Percentiles rank a stretch among this genome's conserved stretches.
Evolutionary conservation across 2,888 invertebrate species (phyloP).

Genomic region (Cabera pusaria): DNA sequence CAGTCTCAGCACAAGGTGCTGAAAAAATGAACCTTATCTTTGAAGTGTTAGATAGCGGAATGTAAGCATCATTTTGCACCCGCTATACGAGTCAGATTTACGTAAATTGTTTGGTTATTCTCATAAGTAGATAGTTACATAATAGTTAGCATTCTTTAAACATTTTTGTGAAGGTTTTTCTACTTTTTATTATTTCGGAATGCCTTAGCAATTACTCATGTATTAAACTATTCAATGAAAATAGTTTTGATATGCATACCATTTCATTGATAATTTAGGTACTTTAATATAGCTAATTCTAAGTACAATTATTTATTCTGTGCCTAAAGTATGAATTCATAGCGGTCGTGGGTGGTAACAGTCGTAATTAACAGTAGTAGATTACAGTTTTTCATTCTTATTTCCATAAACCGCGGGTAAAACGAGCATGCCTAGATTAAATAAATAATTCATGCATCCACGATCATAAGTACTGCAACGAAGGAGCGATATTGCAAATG

Average conservation of each 20-base stretch:
- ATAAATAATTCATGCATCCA: constrained; percentile 52
- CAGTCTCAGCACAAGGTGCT: constrained; percentile 10
- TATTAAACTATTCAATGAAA: constrained; percentile 1
- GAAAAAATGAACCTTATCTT: constrained; percentile 20
- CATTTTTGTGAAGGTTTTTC: constrained; percentile 20
- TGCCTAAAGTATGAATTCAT: constrained; percentile 25
- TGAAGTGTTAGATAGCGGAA: constrained; percentile 8
- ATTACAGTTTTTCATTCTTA: constrained; percentile 51
- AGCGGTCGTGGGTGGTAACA: constrained; percentile 51
- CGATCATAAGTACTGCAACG: constrained; percentile 27
- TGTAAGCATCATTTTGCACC: constrained; percentile 2
- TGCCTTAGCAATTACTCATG: constrained; percentile 10
- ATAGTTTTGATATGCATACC: constrained; percentile 14
- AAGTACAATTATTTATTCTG: too few species aligned
- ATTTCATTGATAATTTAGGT: too few species aligned
- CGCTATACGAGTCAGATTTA: constrained; percentile 18
- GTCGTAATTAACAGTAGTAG: constrained; percentile 55
- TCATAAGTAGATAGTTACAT: constrained; percentile 27
- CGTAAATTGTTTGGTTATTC: constrained; percentile 28
- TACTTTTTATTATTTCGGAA: constrained; percentile 14
- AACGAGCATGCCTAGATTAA: constrained; percentile 57
- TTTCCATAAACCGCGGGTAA: constrained; percentile 63
- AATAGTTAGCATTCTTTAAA: constrained; percentile 25
- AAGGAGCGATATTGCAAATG: constrained; percentile 33
- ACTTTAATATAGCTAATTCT: too few species aligned